These are phyloP conservation scores for Lochmaea capreae DNA, from an alignment of 2,888 invertebrate genomes.

Conservation along the genomic window DNA sequence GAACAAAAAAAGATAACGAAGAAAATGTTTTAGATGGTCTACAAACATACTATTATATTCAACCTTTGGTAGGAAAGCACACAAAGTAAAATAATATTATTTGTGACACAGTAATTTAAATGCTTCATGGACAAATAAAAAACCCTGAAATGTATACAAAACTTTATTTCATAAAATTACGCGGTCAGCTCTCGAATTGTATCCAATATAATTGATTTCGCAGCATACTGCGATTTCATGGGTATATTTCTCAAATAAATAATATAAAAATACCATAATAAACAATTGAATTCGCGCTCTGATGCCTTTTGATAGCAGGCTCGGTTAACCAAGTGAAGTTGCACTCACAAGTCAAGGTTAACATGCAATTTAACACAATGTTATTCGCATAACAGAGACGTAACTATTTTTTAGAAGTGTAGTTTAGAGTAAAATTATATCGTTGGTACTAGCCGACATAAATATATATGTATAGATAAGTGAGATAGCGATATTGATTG, in stretches of 20 bases:
- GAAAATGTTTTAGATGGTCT: too few relatives aligned
- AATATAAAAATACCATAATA: slow-evolving; percentile 44
- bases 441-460: too few relatives aligned
- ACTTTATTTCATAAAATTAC: background rate
- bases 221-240: slow-evolving; percentile 13
- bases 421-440: too few relatives aligned
- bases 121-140: background rate
- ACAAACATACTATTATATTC: too few relatives aligned
- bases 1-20: too few relatives aligned
- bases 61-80: too few relatives aligned
- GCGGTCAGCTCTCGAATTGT: background rate
- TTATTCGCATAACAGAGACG: slow-evolving; percentile 21
- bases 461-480: too few relatives aligned
- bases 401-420: background rate
- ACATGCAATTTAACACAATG: slow-evolving; percentile 47
- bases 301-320: slow-evolving; percentile 52
- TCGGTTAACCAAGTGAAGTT: slow-evolving; percentile 56
- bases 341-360: slow-evolving; percentile 54
- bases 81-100: too few relatives aligned
- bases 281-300: slow-evolving; percentile 52
- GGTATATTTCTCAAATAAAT: slow-evolving; percentile 28
- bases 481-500: too few relatives aligned
- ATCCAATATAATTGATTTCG: slow-evolving; percentile 9
- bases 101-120: background rate
- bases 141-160: background rate